These are phyloP conservation scores for Isotomurus palustris DNA, from an alignment of 2,888 invertebrate species.

Conservation along the genomic window DNA sequence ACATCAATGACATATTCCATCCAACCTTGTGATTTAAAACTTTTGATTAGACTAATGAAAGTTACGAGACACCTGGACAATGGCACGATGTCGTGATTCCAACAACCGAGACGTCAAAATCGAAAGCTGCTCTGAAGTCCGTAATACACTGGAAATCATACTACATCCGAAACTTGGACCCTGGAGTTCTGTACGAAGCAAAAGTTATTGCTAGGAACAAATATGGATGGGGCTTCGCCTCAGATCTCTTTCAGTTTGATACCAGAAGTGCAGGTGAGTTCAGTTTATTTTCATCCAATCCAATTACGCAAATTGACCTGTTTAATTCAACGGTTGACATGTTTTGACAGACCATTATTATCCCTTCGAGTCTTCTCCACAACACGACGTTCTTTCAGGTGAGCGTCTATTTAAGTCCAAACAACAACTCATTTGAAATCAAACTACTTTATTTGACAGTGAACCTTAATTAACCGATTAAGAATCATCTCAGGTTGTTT, in stretches of 20 bases:
- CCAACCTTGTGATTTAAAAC: no score
- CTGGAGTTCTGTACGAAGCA: slow-evolving; percentile 63
- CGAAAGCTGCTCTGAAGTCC: slow-evolving; percentile 39
- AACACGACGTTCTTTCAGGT: slow-evolving; percentile 46
- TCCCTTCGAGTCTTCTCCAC: slow-evolving; percentile 46
- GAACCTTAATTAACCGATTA: neutral
- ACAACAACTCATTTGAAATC: no score
- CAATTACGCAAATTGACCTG: no score
- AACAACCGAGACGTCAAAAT: slow-evolving; percentile 49
- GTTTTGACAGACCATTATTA: slow-evolving; percentile 19
- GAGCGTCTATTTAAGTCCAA: slow-evolving; percentile 20
- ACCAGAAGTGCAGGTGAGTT: slow-evolving; percentile 61
- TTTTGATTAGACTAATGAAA: slow-evolving; percentile 68
- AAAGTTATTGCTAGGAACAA: slow-evolving; percentile 63
- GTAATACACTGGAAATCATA: slow-evolving; percentile 62
- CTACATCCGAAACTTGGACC: slow-evolving; percentile 62
- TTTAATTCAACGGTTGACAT: no score
- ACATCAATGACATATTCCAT: neutral
- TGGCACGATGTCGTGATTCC: slow-evolving; percentile 64
- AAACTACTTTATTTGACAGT: no score
- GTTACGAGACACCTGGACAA: slow-evolving; percentile 65
- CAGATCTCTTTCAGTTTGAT: slow-evolving; percentile 61
- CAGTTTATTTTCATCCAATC: no score
- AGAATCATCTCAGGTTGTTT: neutral
- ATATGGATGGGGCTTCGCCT: slow-evolving; percentile 63